Base-by-base conservation (phyloP, 2,113 vertebrate genomes). In the Leptocoma aspasia region DNA sequence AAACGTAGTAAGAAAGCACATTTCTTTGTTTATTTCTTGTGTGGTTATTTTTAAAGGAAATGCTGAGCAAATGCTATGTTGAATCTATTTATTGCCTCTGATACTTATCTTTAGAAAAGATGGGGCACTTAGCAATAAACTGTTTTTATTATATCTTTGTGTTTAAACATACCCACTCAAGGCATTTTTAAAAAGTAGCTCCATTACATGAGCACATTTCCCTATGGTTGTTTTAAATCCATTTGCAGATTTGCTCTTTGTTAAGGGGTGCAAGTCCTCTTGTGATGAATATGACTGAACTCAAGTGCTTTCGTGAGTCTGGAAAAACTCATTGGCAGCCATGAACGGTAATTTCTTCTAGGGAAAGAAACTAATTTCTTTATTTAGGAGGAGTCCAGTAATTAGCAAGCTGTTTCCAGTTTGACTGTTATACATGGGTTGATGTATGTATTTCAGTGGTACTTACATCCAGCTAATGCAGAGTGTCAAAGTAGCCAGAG, bases 31-130 rank as follows among this genome's bases (percentile, higher is more conserved):
- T 93, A 60, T 84, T 71, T 79, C 82, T 80, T 71, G 56, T 65
- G 89, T 91, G 90, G 95, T 95, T 91, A 75, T 89, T 96, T 96
- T 94, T 91, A 90, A 92, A 90, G 79, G 86, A 96, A 96, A 71
- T 86, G 77, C 52, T 81, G 37, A 91, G 84, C 76, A 90, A 89
- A 84, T 33, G 19, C 52, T 64, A 26, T 22, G 60, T 63, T 41
- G 10, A 71, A 84, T 86, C 78, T 92, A 64, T 92, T 94, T 89
- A 93, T 69, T 90, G 78, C 89, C 2, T 3, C 52, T 93, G 86
- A 77, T 83, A 80, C 63, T 90, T 93, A 94, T 86, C 92, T 90
- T 90, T 86, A 73, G 92, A 93, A 80, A 80, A 92, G 50, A 89
- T n/a, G 37, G 37, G 59, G 82, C 90, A 82, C 85, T 93, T 85